Conservation (phyloP, 2,113 vertebrate genomes). For the Ploceus nigricollis region DNA sequence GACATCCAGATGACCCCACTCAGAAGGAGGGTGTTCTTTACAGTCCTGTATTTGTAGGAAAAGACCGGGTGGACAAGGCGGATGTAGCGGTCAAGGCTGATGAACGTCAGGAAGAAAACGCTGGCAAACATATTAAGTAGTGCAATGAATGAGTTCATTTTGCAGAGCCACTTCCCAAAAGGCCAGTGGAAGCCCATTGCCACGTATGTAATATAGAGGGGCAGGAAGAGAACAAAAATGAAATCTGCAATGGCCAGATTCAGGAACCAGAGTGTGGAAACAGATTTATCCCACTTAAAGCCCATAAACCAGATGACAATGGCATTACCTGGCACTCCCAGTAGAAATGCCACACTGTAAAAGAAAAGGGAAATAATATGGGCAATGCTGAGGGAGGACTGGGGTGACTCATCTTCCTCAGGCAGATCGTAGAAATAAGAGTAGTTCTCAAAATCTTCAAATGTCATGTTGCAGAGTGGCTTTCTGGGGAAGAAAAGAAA, state of each 20-base stretch:
- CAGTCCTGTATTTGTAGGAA: constrained; percentile 75
- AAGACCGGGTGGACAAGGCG: constrained; percentile 80
- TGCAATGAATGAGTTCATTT: constrained; percentile 89
- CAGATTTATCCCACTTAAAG: constrained; percentile 87
- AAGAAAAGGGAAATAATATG: constrained; percentile 87
- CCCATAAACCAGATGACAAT: constrained; percentile 90
- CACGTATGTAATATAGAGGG: constrained; percentile 89
- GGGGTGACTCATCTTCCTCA: constrained; percentile 62
- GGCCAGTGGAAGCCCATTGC: constrained; percentile 90
- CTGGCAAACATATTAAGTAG: constrained; percentile 95
- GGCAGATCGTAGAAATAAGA: constrained; percentile 64
- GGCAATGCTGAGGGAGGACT: constrained; percentile 62
- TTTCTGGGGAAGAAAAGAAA: constrained; percentile 23
- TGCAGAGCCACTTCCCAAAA: constrained; percentile 87
- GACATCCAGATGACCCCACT: constrained; percentile 78
- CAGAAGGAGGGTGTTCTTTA: constrained; percentile 68
- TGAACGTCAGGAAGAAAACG: constrained; percentile 89
- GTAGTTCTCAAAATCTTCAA: constrained; percentile 74
- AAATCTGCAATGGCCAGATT: constrained; percentile 94
- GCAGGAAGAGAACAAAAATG: constrained; percentile 90
- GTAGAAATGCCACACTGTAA: constrained; percentile 82
- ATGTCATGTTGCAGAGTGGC: constrained; percentile 42
- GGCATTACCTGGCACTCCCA: constrained; percentile 90
- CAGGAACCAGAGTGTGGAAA: constrained; percentile 89
- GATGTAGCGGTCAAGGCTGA: constrained; percentile 90